Percentiles rank a stretch among this genome's conserved stretches.
phyloP scores from a whole-genome alignment of 2,113 vertebrate species.

The Zapus hudsonius region DNA sequence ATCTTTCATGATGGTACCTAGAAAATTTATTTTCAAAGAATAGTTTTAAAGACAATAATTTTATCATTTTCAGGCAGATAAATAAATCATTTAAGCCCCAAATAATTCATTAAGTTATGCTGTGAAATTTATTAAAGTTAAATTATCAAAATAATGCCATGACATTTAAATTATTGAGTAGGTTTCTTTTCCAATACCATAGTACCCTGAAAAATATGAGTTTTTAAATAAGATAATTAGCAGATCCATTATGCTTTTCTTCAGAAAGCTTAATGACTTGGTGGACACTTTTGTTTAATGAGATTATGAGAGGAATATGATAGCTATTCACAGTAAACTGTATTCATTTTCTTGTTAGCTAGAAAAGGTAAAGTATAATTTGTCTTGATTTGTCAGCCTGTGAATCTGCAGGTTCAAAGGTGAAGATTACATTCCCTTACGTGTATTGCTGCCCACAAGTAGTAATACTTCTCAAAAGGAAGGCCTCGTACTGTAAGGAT shows the following conservation, averaged over 20 bases:
- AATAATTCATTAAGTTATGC: conserved; percentile 49
- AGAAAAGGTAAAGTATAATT: background rate
- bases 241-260: conserved; percentile 7
- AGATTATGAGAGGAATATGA: conserved; percentile 12
- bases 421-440: background rate
- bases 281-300: conserved; percentile 42
- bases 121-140: conserved; percentile 38
- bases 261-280: conserved; percentile 34
- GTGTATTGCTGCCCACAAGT: background rate
- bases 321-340: background rate
- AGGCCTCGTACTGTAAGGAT: background rate
- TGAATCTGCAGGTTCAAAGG: background rate
- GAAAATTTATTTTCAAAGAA: conserved; percentile 42
- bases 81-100: background rate
- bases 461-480: background rate
- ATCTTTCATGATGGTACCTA: conserved; percentile 7
- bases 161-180: conserved; percentile 43
- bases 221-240: conserved; percentile 39
- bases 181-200: conserved; percentile 51
- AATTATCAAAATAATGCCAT: conserved; percentile 54
- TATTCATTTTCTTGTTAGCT: conserved; percentile 48
- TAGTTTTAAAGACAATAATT: conserved; percentile 65
- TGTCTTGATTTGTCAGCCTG: background rate
- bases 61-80: conserved; percentile 48
- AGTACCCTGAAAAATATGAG: background rate